Evolutionary conservation across 64 coral and sea anemone genomes (phyloP).

Genomic region (Acropora yongei): DNA sequence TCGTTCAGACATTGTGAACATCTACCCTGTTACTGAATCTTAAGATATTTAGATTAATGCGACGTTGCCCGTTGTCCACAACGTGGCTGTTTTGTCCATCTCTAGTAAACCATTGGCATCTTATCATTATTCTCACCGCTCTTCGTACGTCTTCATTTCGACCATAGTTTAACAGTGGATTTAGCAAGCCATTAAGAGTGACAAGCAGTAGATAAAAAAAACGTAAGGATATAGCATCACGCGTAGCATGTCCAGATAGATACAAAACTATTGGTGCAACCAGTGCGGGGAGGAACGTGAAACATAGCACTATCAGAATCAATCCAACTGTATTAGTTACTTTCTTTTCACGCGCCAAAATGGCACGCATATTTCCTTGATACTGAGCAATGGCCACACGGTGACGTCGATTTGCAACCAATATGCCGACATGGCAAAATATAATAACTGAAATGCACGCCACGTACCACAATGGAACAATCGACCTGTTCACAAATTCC

Average conservation of each 20-base stretch:
- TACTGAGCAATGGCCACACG: neutral
- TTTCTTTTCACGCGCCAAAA: neutral
- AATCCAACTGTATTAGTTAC: conserved; percentile 16
- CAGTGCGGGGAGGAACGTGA: neutral
- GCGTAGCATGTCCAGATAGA: neutral
- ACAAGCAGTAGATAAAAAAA: neutral
- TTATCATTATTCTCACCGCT: neutral
- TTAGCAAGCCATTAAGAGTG: neutral
- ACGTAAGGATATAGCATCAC: neutral
- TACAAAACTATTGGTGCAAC: neutral
- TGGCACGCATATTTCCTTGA: neutral
- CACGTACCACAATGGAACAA: neutral
- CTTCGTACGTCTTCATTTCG: neutral
- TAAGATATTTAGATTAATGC: neutral
- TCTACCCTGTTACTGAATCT: too few relatives aligned
- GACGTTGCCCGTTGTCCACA: neutral
- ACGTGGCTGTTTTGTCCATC: too few relatives aligned
- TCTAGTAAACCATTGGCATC: neutral
- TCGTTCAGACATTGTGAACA: too few relatives aligned
- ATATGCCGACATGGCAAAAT: neutral
- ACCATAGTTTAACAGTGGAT: neutral
- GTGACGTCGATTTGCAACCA: neutral
- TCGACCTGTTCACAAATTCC: too few relatives aligned
- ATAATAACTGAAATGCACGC: neutral
- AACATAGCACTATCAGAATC: neutral